Percentiles rank a stretch among this genome's conserved stretches.
Evolutionary conservation across 2,113 vertebrate species (phyloP).

Genomic region (Verasper variegatus): DNA sequence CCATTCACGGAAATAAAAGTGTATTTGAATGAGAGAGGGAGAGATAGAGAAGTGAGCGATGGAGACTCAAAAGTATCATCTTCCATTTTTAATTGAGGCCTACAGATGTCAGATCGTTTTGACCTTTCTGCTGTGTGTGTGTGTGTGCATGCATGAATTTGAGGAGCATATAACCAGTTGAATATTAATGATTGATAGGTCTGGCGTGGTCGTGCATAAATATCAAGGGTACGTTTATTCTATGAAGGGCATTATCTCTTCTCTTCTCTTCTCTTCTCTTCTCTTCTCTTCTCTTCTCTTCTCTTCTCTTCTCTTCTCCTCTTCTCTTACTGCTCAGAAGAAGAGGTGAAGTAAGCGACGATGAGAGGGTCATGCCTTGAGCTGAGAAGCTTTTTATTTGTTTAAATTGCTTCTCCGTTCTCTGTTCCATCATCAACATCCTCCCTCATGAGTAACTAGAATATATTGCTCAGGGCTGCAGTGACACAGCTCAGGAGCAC

Average conservation of each 20-base stretch:
- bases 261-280: not conserved
- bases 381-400: slow-evolving; percentile 17
- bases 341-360: slow-evolving; percentile 4
- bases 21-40: slow-evolving; percentile 20
- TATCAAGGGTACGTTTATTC: slow-evolving; percentile 48
- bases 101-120: slow-evolving; percentile 57
- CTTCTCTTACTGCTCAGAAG: slow-evolving; percentile 11
- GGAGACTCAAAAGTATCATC: slow-evolving; percentile 38
- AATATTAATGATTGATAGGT: slow-evolving; percentile 77
- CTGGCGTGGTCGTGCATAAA: slow-evolving; percentile 66
- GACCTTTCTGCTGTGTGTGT: slow-evolving; percentile 65
- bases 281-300: too few relatives aligned
- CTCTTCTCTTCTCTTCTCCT: not conserved
- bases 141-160: slow-evolving; percentile 36
- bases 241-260: slow-evolving; percentile 14
- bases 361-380: not conserved
- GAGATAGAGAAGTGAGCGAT: not conserved
- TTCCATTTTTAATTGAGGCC: slow-evolving; percentile 52
- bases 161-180: slow-evolving; percentile 47
- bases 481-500: slow-evolving; percentile 34
- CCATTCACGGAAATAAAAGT: slow-evolving; percentile 13
- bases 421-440: slow-evolving; percentile 1
- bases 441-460: not conserved
- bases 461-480: slow-evolving; percentile 19
- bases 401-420: slow-evolving; percentile 2